Evolutionary conservation across 2,113 vertebrate genomes (phyloP).

Genomic region (Rhinogobius similis): DNA sequence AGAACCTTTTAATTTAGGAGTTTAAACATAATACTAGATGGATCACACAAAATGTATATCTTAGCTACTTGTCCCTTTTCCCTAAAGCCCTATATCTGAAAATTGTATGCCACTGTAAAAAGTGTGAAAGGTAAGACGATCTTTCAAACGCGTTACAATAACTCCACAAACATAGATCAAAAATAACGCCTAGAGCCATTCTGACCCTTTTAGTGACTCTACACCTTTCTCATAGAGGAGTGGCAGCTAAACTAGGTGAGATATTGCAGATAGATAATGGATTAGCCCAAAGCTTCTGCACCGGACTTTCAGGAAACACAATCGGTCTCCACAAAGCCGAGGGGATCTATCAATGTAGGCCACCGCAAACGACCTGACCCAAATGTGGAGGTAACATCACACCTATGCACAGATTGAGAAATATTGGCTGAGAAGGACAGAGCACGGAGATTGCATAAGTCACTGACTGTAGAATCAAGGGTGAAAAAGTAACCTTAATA

Average conservation of each 20-base stretch:
- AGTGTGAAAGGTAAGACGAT: background rate
- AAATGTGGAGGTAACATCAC: conserved; percentile 59
- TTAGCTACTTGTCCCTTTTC: background rate
- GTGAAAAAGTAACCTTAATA: no score
- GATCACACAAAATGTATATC: no score
- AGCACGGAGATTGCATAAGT: conserved; percentile 48
- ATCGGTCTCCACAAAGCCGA: conserved; percentile 51
- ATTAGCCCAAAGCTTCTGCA: conserved; percentile 34
- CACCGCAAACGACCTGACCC: conserved; percentile 63
- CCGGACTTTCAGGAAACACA: conserved; percentile 45
- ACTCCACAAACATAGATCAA: background rate
- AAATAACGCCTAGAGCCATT: background rate
- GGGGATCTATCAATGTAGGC: conserved; percentile 55
- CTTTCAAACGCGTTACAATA: background rate
- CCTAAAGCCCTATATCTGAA: background rate
- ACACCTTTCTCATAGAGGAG: conserved; percentile 9
- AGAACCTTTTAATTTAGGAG: no score
- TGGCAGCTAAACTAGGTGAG: conserved; percentile 37
- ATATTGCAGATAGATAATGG: conserved; percentile 30
- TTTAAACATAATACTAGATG: no score
- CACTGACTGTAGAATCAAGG: background rate
- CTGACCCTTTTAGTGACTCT: background rate
- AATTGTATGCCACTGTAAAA: background rate
- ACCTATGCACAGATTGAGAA: conserved; percentile 26
- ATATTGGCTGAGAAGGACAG: no score